Evolutionary conservation across 2,113 vertebrate species (phyloP).

Genomic region (Bettongia penicillata): DNA sequence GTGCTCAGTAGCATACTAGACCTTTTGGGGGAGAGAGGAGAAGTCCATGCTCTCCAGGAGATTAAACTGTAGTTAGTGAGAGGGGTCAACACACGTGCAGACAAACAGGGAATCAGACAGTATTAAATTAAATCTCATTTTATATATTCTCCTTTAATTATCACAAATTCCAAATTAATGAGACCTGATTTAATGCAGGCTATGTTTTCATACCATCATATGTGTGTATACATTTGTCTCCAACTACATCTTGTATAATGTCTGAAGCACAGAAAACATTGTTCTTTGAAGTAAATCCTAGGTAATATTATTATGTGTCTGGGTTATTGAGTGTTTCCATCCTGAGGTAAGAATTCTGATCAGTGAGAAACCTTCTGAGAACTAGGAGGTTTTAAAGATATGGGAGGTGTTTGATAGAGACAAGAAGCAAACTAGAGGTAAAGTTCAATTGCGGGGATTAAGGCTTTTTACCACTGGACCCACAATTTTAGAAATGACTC

Average conservation of each 20-base stretch:
- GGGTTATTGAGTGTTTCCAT: neutral
- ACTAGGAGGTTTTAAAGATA: neutral
- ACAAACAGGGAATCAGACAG: neutral
- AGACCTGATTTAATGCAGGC: neutral
- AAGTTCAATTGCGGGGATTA: no score
- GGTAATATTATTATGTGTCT: neutral
- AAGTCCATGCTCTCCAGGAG: neutral
- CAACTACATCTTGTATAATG: neutral
- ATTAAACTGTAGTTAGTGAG: neutral
- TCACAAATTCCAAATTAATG: neutral
- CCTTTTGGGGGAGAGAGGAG: neutral
- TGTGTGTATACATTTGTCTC: neutral
- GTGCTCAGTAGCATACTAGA: neutral
- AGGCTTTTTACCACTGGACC: neutral
- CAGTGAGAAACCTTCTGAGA: neutral
- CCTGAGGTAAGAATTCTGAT: neutral
- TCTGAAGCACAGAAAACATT: neutral
- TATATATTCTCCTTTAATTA: neutral
- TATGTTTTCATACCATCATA: neutral
- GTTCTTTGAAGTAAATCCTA: neutral
- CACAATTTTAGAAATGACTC: neutral
- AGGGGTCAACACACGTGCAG: neutral
- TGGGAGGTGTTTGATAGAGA: neutral
- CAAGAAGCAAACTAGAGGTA: neutral
- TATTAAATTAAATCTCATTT: neutral